Base-by-base conservation (phyloP, 2,113 vertebrate genomes). In the Cyprinus carpio region DNA sequence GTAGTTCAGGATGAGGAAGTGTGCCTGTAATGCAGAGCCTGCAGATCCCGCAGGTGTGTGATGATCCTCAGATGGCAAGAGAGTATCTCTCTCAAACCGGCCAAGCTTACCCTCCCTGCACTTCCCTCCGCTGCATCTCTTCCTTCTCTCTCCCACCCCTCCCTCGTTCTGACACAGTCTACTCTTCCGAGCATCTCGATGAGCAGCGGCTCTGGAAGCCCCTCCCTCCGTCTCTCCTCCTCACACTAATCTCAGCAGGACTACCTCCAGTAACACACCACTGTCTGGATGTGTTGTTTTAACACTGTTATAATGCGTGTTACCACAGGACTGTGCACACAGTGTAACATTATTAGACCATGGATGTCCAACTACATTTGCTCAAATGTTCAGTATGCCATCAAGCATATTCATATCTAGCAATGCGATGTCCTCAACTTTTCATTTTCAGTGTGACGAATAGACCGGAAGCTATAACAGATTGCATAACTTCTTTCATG, bases 61-160 rank as follows among this genome's bases (percentile, higher is more conserved):
- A 5, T 72, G 65, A 37, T 85, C 83, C 37, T 76, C 54, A 85
- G 75, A 62, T 51, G 16, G 15, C 64, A 54, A 46, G 37, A n/a
- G 37, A 82, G 49, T 23, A 27, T 60, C 10, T 9, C 54, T 27
- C 65, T 8, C n/a, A 40, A 20, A 56, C 37, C 29, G 43, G 43
- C 25, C 80, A 82, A 23, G 82, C 69, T 91, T 84, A 87, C 89
- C 65, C 85, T 90, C 84, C 86, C 89, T 90, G 85, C 88, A 89
- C 64, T 87, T 87, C 78, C 88, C 85, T 90, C 84, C 84, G 86
- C 81, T 86, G 31, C 29, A 87, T 87, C 85, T 62, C 89, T 88
- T 87, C 87, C 80, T 77, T 74, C 37, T 83, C 87, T 78, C 78
- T 81, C 71, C 43, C 58, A 56, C 71, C 69, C 67, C 75, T 43